Evolutionary conservation across 1,140 invertebrate genomes (phyloP).

Genomic region (Drosophila ironensis): DNA sequence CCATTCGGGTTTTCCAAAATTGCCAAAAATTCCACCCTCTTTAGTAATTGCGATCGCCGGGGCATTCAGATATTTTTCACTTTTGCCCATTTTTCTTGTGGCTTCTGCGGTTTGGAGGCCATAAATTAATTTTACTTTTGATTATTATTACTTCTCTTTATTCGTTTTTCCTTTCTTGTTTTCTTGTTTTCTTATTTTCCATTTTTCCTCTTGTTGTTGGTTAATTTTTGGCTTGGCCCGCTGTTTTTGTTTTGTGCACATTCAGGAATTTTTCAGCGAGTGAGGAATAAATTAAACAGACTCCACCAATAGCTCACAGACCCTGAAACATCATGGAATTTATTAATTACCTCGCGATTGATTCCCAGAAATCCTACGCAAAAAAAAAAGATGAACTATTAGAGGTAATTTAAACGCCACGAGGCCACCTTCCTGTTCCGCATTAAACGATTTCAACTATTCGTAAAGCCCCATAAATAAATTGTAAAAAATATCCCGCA

Average conservation of each 20-base stretch:
- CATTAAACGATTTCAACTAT: too few relatives aligned
- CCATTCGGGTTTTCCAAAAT: conserved; percentile 32
- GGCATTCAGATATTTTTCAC: conserved; percentile 28
- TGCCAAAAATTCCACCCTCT: conserved; percentile 7
- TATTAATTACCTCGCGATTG: conserved; percentile 46
- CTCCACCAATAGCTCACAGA: conserved; percentile 33
- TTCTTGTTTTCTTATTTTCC: conserved; percentile 44
- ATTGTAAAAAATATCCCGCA: conserved; percentile 5
- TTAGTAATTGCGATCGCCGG: conserved; percentile 19
- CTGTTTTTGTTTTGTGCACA: conserved; percentile 47
- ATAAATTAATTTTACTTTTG: conserved; percentile 79
- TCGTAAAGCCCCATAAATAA: background rate
- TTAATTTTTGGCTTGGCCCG: conserved; percentile 12
- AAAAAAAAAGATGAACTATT: background rate
- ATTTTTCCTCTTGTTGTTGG: conserved; percentile 28
- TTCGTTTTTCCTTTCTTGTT: conserved; percentile 34
- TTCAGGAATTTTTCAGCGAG: conserved; percentile 53
- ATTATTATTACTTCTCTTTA: conserved; percentile 74
- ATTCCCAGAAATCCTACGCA: conserved; percentile 13
- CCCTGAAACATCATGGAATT: conserved; percentile 38
- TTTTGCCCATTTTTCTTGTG: conserved; percentile 38
- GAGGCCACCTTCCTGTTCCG: too few relatives aligned
- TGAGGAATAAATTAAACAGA: conserved; percentile 77
- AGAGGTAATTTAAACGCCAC: background rate
- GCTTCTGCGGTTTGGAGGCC: conserved; percentile 50